phyloP scores from a whole-genome alignment of 2,888 invertebrate species.

The Chesias legatella region DNA sequence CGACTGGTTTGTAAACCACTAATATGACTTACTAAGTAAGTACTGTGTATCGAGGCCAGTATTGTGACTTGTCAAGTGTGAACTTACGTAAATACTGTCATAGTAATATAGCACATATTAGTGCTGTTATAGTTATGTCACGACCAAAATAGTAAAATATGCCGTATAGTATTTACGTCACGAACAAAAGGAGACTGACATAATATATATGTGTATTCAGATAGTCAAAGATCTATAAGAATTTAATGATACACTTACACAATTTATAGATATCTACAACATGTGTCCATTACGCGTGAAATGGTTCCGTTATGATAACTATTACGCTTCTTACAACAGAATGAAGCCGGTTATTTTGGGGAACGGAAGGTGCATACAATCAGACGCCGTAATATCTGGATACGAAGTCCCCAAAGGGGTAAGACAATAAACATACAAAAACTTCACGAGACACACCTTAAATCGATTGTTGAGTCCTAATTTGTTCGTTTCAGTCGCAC shows the following conservation, averaged over 20 bases:
- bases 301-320: slow-evolving; percentile 1
- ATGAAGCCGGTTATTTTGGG: slow-evolving; percentile 91
- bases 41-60: slow-evolving; percentile 11
- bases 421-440: slow-evolving; percentile 41
- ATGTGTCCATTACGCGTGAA: background rate
- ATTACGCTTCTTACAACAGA: slow-evolving; percentile 60
- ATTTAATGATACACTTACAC: too few species aligned
- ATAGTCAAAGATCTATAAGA: too few species aligned
- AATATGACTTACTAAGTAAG: slow-evolving; percentile 1
- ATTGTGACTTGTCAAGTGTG: slow-evolving; percentile 19
- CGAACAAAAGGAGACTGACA: background rate
- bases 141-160: too few species aligned
- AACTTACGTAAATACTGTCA: slow-evolving; percentile 18
- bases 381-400: slow-evolving; percentile 87
- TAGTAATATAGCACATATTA: background rate
- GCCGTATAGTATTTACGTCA: slow-evolving; percentile 3
- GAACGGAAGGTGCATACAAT: slow-evolving; percentile 87
- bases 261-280: background rate
- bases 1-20: slow-evolving; percentile 14
- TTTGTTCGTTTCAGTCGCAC: slow-evolving; percentile 83
- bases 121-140: too few species aligned
- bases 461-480: too few species aligned
- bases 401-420: slow-evolving; percentile 91
- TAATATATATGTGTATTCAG: too few species aligned
- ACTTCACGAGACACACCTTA: background rate